Base-by-base conservation (phyloP, 2,888 invertebrate genomes). In the Colletes collaris region DNA sequence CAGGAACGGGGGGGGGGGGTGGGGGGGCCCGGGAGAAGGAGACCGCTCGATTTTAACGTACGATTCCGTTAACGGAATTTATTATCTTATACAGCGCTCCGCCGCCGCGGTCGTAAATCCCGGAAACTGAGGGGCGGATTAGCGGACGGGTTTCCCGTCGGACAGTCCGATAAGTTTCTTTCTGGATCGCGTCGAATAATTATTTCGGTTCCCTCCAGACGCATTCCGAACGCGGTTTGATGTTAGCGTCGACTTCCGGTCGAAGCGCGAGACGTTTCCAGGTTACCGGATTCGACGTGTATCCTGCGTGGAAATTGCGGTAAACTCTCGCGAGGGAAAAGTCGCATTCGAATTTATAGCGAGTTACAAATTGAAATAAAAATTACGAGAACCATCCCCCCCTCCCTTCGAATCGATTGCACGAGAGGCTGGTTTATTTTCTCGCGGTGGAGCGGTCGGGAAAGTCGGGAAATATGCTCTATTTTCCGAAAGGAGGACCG, bases 221-320 rank as follows among this genome's bases (percentile, higher is more conserved):
- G 16, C 16, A 16, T 16, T 16, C 16, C 16, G 16, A 16, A 16
- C 16, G 16, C 16, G 16, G 16, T 16, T 16, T 16, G 16, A 16
- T 55, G 55, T 71, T 64, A 13, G 11, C 11, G n/a, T 40, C 4
- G 40, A 13, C 67, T 63, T 63, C 46, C 68, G 44, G 19, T 11
- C 46, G 6, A 10, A n/a, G 37, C 10, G 69, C 46, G 40, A 37
- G 77, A 79, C 67, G 64, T 62, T 77, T 71, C 37, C 71, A 75
- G 79, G 71, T 76, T 66, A 76, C 66, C 53, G 62, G 71, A 76
- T 76, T 71, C 62, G 55, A 62, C 16, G 70, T 46, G 76, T 44
- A 67, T 76, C 66, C 79, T 46, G 55, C 16, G 60, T 63, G 77
- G 77, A 79, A 79, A 79, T 77, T 77, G 67, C 79, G 67, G 77